These are phyloP conservation scores for Chelmon rostratus DNA, from an alignment of 2,797 vertebrate genomes.

Conservation along the genomic window DNA sequence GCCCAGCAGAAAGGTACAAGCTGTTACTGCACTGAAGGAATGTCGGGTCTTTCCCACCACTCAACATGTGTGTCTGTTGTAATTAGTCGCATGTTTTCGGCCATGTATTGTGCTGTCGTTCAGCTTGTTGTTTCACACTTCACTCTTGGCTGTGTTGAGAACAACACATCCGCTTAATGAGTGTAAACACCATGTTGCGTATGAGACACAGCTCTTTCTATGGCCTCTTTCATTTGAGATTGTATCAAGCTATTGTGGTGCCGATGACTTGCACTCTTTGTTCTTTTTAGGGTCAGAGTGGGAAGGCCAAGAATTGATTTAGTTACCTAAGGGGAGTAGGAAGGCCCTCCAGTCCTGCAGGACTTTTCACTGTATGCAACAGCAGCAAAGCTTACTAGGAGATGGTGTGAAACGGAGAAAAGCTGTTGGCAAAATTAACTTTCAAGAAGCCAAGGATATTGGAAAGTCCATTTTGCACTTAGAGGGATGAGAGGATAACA, in stretches of 20 bases:
- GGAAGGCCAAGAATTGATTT: slow-evolving; percentile 63
- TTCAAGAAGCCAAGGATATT: not conserved
- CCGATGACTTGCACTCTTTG: slow-evolving; percentile 58
- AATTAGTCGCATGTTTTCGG: slow-evolving; percentile 13
- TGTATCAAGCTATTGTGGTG: slow-evolving; percentile 57
- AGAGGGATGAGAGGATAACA: not conserved
- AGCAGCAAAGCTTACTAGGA: slow-evolving; percentile 2
- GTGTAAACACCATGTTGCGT: slow-evolving; percentile 32
- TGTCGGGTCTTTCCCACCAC: not conserved
- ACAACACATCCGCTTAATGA: slow-evolving; percentile 28
- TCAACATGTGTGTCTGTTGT: slow-evolving; percentile 15
- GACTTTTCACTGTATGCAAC: not conserved
- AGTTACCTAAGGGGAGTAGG: slow-evolving; percentile 29
- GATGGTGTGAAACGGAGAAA: slow-evolving; percentile 12
- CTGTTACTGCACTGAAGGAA: slow-evolving; percentile 1
- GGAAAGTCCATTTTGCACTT: not conserved
- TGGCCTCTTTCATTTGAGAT: slow-evolving; percentile 44
- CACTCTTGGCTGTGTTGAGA: slow-evolving; percentile 25
- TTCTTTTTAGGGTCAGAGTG: slow-evolving; percentile 52
- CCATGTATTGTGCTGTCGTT: slow-evolving; percentile 18
- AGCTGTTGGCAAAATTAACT: not conserved
- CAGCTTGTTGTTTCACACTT: slow-evolving; percentile 19
- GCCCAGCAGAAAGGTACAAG: not conserved
- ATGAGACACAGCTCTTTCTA: slow-evolving; percentile 18
- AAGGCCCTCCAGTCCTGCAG: not conserved